phyloP scores from a whole-genome alignment of 2,113 vertebrate species.

The Bufo gargarizans region DNA sequence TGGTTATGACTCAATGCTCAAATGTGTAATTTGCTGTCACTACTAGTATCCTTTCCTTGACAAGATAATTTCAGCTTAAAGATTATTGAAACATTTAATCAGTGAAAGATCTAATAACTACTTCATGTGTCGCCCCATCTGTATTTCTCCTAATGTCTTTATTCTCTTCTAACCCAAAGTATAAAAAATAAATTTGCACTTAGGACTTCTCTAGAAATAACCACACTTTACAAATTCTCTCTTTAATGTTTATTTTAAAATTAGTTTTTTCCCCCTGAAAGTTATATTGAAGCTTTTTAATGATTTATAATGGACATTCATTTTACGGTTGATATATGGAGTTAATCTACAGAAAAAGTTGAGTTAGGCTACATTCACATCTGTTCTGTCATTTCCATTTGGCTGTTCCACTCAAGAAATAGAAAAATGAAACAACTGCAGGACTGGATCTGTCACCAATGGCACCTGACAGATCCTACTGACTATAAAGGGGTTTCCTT shows the following conservation, averaged over 20 bases:
- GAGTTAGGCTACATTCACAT: no score
- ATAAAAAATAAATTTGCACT: neutral
- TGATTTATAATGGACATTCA: neutral
- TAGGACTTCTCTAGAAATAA: neutral
- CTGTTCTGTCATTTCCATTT: no score
- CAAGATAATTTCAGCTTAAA: conserved; percentile 10
- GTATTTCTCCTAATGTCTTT: neutral
- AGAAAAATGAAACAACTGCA: no score
- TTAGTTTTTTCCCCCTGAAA: neutral
- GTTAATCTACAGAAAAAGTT: no score
- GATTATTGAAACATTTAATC: neutral
- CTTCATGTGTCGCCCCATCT: neutral
- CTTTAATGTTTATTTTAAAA: neutral
- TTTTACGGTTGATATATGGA: neutral
- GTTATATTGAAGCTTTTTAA: neutral
- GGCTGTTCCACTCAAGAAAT: no score
- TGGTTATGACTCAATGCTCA: neutral
- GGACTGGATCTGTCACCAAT: no score
- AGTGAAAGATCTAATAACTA: neutral
- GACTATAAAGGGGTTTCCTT: no score
- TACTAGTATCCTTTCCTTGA: neutral
- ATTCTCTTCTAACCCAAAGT: neutral
- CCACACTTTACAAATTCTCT: neutral
- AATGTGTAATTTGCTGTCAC: neutral
- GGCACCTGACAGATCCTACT: no score